Conservation (phyloP, 1,140 invertebrate species). For the Drosophila prosaltans region DNA sequence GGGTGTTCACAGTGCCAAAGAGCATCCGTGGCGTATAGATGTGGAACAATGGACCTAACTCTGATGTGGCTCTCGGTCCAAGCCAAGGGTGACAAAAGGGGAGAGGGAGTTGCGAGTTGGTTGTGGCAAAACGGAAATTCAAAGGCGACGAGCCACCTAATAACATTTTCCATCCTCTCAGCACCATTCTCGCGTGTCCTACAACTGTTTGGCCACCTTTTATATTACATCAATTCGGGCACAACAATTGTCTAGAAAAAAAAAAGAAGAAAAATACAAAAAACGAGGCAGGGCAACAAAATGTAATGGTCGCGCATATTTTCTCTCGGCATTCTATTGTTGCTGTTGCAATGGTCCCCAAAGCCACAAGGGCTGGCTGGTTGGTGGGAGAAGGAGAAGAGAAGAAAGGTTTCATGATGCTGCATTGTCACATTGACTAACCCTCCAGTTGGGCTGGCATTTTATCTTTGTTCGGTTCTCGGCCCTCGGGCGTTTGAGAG, state of each 20-base stretch:
- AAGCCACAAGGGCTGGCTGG: constrained; percentile 13
- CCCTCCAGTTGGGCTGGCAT: constrained; percentile 35
- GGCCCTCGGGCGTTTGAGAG: constrained; percentile 57
- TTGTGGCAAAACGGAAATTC: constrained; percentile 51
- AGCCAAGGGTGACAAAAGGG: too few species aligned
- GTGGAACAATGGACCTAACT: constrained; percentile 52
- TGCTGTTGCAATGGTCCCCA: constrained; percentile 36
- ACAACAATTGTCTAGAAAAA: constrained; percentile 53
- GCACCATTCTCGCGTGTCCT: constrained; percentile 39
- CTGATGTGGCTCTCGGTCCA: constrained; percentile 10
- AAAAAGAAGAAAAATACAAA: constrained; percentile 35
- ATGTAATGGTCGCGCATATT: constrained; percentile 60
- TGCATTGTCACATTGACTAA: constrained; percentile 72
- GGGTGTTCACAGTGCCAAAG: constrained; percentile 58
- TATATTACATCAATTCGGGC: constrained; percentile 63
- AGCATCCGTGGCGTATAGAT: constrained; percentile 57
- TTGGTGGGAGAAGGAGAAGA: background rate
- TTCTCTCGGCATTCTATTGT: constrained; percentile 67
- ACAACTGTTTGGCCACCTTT: constrained; percentile 75
- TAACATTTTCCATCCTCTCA: constrained; percentile 57
- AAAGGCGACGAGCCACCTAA: constrained; percentile 72
- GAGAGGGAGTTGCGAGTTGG: background rate
- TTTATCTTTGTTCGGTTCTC: constrained; percentile 46
- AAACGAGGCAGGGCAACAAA: constrained; percentile 54
- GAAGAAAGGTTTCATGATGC: constrained; percentile 33